phyloP scores from a whole-genome alignment of 2,113 vertebrate genomes.

The Sebastes fasciatus region DNA sequence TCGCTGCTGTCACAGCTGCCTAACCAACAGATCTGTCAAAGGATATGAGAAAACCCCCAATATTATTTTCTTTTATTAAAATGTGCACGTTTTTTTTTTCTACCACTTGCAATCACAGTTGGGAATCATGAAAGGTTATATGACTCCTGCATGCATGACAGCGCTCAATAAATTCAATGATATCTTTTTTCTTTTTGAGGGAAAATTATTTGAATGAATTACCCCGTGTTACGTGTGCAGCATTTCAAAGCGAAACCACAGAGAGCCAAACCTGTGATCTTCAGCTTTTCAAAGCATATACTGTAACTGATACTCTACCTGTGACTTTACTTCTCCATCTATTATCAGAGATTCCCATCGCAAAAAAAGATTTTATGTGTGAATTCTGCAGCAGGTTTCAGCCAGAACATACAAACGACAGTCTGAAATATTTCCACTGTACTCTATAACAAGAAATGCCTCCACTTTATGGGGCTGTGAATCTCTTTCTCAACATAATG shows the following conservation, averaged over 20 bases:
- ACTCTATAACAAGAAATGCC: slow-evolving; percentile 31
- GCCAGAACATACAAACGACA: slow-evolving; percentile 1
- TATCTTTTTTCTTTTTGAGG: slow-evolving; percentile 24
- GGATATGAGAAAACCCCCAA: slow-evolving; percentile 71
- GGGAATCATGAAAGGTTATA: slow-evolving; percentile 61
- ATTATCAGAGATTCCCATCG: slow-evolving; percentile 11
- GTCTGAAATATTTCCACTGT: slow-evolving; percentile 21
- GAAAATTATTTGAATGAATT: slow-evolving; percentile 41
- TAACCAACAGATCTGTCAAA: slow-evolving; percentile 68
- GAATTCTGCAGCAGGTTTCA: slow-evolving; percentile 22
- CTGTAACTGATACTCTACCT: slow-evolving; percentile 31
- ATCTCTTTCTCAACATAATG: slow-evolving; percentile 55
- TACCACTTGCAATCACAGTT: slow-evolving; percentile 54
- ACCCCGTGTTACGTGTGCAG: neutral
- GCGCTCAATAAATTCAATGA: slow-evolving; percentile 61
- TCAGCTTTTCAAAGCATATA: neutral
- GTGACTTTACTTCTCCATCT: slow-evolving; percentile 21
- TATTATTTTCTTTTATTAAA: slow-evolving; percentile 75
- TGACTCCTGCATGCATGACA: slow-evolving; percentile 61
- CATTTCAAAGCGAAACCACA: slow-evolving; percentile 34
- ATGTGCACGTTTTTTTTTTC: slow-evolving; percentile 48
- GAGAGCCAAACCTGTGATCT: neutral
- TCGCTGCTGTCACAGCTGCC: slow-evolving; percentile 57
- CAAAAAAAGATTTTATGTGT: slow-evolving; percentile 10
- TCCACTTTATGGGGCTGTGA: slow-evolving; percentile 47